These are phyloP conservation scores for Lathronympha strigana DNA, from an alignment of 2,888 invertebrate genomes.

Conservation along the genomic window DNA sequence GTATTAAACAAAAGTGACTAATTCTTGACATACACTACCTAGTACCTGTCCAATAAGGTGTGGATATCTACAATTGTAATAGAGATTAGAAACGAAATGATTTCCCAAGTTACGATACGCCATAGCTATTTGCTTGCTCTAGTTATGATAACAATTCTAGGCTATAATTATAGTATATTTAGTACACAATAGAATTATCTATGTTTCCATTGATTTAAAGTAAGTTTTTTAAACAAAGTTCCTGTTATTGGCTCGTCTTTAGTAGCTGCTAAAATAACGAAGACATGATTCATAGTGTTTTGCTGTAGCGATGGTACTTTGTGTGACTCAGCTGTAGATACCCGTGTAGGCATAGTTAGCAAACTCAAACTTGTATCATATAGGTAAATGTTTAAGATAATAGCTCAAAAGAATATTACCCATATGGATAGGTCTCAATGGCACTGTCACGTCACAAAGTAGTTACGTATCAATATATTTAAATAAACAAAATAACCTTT, in stretches of 20 bases:
- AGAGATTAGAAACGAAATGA: slow-evolving; percentile 56
- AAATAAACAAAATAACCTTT: no score
- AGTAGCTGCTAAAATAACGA: slow-evolving; percentile 11
- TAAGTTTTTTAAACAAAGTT: background rate
- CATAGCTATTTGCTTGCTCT: slow-evolving; percentile 55
- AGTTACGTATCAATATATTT: no score
- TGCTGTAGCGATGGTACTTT: background rate
- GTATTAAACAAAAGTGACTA: background rate
- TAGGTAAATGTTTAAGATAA: no score
- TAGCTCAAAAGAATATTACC: no score
- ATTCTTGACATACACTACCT: background rate
- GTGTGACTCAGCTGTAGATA: background rate
- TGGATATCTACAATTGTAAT: slow-evolving; percentile 45
- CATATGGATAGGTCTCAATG: no score
- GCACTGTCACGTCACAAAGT: no score
- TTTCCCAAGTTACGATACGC: slow-evolving; percentile 56
- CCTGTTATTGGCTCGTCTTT: slow-evolving; percentile 3
- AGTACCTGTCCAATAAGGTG: background rate
- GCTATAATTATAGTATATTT: background rate
- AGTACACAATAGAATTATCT: background rate
- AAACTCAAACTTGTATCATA: no score
- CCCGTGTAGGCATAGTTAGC: background rate
- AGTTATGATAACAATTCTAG: slow-evolving; percentile 55
- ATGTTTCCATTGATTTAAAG: slow-evolving; percentile 2
- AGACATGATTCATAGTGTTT: slow-evolving; percentile 6